Evolutionary conservation across 2,113 vertebrate genomes (phyloP), one percentile per base, ranked within the genome.

Genomic region (Tapirus terrestris): DNA sequence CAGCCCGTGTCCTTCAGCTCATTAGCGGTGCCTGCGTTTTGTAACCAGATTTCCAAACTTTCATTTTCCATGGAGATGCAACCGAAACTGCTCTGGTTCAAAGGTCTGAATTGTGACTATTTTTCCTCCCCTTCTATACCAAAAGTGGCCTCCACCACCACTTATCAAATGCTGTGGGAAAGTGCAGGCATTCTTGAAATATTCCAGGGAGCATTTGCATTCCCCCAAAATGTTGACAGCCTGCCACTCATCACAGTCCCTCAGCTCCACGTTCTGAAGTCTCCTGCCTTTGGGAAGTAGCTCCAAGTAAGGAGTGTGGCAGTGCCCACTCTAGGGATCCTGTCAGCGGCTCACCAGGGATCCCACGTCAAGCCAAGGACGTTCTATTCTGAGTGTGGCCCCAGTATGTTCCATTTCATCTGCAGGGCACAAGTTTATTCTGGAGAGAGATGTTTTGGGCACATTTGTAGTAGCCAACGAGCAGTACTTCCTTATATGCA

Each of bases 311-410:
- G 25, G 70, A 93, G 56, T 11, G 45, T 51, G 87, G 94, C 77
- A 1, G 65, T 53, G 61, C 70, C 86, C 58, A 13, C 45, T 77
- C 82, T 11, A 1, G 0, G 63, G 91, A 76, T 94, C 63, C 2
- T 58, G 83, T 82, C 97, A 97, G 96, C 58, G 33, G 82, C 96
- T 81, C 91, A 16, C 48, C 94, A 82, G 86, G 61, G 75, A 65
- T 79, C 96, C 65, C 31, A 92, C 36, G 3, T 89, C 95, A 79
- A 91, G 98, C 97, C 97, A 97, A 43, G 51, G 94, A 97, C 91
- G 58, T 91, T 96, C 97, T 97, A 91, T 96, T 97, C 97, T 96
- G 94, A 98, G 94, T 87, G 97, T 95, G 97, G 93, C 97, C 98
- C 98, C 80, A 48, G 96, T 53, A 91, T 43, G 96, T 67, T 93